Base-by-base conservation (phyloP, 1,140 invertebrate species). In the Anastrepha ludens region DNA sequence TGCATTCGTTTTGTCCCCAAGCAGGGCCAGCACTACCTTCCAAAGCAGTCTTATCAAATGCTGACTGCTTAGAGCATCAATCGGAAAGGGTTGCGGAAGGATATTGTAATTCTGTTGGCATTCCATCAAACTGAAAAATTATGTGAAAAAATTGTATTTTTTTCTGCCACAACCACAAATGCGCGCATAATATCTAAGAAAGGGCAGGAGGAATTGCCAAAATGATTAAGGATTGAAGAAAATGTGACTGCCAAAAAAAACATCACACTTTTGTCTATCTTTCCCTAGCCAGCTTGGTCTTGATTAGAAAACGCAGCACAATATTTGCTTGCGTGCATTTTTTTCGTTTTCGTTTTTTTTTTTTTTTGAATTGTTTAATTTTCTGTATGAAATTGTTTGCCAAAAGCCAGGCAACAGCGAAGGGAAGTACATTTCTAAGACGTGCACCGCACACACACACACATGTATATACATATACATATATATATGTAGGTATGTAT, bases 121-220 rank as follows among this genome's bases (percentile, higher is more conserved):
- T 81, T 81, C 55, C 74, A 55, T 81, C 74, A 81, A 81, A 81
- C 15, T 17, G 5, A 17, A 74, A 74, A 74, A 41, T 17, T 11
- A 62, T 62, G 60, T 62, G 17, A 17, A 62, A 55, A 55, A 55
- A 55, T 55, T 17, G 15, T 74, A n/a, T 81, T 81, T 81, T 81
- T 20, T 74, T 20, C 44, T 50, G 15, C 17, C 50, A 81, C 74
- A 81, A 81, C 74, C 47, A 81, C 74, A 81, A 81, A 81, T 81
- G 74, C 20, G 74, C 47, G 11, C 17, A 50, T 81, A 81, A 81
- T 81, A 29, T 8, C 44, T 8, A 50, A 55, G 20, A 7, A 81
- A 55, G 7, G 47, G 20, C 47, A 81, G 7, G 47, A 47, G 20
- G 74, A 6, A 5, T 4, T 44, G 15, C 13, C 74, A 81, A 55